Evolutionary conservation across 2,888 invertebrate genomes (phyloP), one percentile per base, ranked within the genome.

Genomic region (Caenorhabditis sp.): DNA sequence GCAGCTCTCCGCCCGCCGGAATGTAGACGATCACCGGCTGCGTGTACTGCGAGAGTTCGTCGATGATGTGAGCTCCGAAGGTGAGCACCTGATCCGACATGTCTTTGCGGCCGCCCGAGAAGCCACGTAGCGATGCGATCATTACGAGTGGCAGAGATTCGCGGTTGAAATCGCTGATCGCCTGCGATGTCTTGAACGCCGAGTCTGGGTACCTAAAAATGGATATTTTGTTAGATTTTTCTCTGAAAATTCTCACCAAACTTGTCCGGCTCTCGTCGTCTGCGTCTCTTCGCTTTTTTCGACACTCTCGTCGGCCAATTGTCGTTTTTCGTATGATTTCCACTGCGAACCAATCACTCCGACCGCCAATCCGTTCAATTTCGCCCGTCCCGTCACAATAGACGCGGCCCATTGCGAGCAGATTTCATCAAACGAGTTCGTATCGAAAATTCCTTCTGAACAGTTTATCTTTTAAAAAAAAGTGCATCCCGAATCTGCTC

Each of bases 41-140:
- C 11, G 92, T 93, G 88, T 97, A 98, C 41, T 94, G 93, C 1
- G 95, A 92, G 46, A 99, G 91, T 0, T 94, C 96, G 85, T 99
- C 96, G 9, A 99, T 99, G 82, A 99, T 99, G 90, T 96, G 96
- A 0, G 99, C 95, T 24, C 99, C 99, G 90, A 99, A 99, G 91
- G 99, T 99, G 83, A 99, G 91, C 77, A 99, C 94, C 91, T 98
- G 96, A 89, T 96, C 96, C 91, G 95, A 96, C 96, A 96, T 96
- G 89, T 96, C 96, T 92, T 99, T 99, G 94, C 99, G 98, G 78
- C 99, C 99, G 6, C 98, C 98, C 78, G 97, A 98, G 90, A 99
- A 99, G 0, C 99, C 99, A 90, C 99, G 92, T 96, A 99, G 99
- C 91, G 99, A 99, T 20, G 99, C 99, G 90, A 99, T 97, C 82